phyloP scores from a whole-genome alignment of 2,888 invertebrate species.

The Leucoma salicis region DNA sequence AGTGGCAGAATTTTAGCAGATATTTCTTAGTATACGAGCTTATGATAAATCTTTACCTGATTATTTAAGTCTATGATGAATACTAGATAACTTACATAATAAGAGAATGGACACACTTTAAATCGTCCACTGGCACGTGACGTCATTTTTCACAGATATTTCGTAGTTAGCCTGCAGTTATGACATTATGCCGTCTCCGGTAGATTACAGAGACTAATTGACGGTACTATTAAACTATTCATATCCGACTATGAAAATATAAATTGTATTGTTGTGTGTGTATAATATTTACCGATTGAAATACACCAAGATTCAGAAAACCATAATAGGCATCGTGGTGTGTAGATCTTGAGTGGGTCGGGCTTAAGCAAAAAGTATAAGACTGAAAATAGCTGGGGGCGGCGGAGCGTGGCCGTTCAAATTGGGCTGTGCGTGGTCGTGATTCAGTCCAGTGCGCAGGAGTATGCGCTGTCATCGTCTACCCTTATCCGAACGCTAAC shows the following conservation, averaged over 20 bases:
- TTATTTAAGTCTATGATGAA: neutral
- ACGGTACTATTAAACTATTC: constrained; percentile 21
- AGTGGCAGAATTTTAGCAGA: no score
- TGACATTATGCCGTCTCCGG: constrained; percentile 25
- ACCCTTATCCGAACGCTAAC: constrained; percentile 14
- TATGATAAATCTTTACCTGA: no score
- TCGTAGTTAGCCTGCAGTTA: constrained; percentile 16
- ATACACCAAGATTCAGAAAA: neutral
- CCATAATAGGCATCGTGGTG: constrained; percentile 19
- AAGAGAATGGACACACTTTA: constrained; percentile 1
- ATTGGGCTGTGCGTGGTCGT: constrained; percentile 50
- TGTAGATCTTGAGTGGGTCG: constrained; percentile 23
- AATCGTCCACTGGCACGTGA: constrained; percentile 13
- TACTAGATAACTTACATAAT: neutral
- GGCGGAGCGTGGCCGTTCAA: constrained; percentile 52
- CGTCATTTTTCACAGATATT: constrained; percentile 22
- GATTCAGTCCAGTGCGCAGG: constrained; percentile 59
- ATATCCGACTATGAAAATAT: constrained; percentile 13
- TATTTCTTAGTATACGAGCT: no score
- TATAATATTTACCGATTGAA: neutral
- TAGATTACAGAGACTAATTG: constrained; percentile 28
- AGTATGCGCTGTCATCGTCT: constrained; percentile 56
- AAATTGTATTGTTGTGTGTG: constrained; percentile 1
- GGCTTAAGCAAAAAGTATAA: constrained; percentile 40
- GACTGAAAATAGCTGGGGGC: constrained; percentile 53